Base-by-base conservation (phyloP, 2,113 vertebrate species). In the Hirundichthys speculiger region DNA sequence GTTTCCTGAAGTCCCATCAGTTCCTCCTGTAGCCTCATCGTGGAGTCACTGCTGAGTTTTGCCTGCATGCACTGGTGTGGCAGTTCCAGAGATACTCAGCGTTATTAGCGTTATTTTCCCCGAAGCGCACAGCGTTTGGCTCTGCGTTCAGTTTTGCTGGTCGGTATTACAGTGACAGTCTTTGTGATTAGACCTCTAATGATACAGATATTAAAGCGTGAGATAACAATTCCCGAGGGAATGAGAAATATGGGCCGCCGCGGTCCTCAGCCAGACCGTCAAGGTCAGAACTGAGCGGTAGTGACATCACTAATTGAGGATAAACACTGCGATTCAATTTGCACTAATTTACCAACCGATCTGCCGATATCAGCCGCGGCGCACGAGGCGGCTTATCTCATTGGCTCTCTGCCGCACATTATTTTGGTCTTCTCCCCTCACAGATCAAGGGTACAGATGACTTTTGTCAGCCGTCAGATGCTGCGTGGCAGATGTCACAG, bases 401-500 rank as follows among this genome's bases (percentile, higher is more conserved):
- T 43, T 63, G 69, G 66, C 79, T 74, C 65, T 56, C 54, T 27
- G 47, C 62, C 46, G 63, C 69, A 58, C 66, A 64, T 86, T 71
- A 72, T 79, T 73, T 73, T 64, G 4, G 42, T 62, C 69, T 34
- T 54, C 56, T 47, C 75, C 46, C 58, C 27, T 83, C 80, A 73
- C 80, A 86, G 83, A 88, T 87, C 77, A 70, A 64, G 73, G 73
- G 39, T 82, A 69, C 82, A 81, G 88, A 87, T 85, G 76, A 88
- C 78, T 86, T 80, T 75, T 86, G 86, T 90, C 88, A 85, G 80
- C 82, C 83, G 71, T 90, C 87, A 87, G 86, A 84, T 80, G 84
- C 81, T 79, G 80, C 42, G 86, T 89, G 88, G 89, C 88, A 89
- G 85, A 86, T 90, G 90, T 88, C 89, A 89, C 85, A 73, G 74